A percentile compares a stretch with the other conserved stretches of the same genome.
These are phyloP conservation scores for Pogonocherus hispidulus DNA, from an alignment of 2,888 invertebrate genomes.

Conservation along the genomic window DNA sequence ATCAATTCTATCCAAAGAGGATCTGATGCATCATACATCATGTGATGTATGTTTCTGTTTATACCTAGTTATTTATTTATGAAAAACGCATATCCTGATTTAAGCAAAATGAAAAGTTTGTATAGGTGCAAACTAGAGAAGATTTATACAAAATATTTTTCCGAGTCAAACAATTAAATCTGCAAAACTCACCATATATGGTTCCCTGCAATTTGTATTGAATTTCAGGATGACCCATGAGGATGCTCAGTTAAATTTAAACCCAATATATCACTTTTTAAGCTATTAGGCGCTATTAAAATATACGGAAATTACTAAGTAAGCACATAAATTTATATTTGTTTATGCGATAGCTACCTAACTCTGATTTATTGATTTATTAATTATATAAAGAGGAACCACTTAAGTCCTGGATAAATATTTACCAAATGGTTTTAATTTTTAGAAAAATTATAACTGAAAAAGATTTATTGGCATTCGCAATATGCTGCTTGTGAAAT, in stretches of 20 bases:
- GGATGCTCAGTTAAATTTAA: neutral
- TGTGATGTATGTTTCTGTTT: too few species aligned
- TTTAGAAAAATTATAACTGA: slow-evolving; percentile 19
- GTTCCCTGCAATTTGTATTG: neutral
- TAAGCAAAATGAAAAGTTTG: too few species aligned
- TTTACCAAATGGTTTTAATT: neutral
- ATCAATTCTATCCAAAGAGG: too few species aligned
- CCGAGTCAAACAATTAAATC: too few species aligned
- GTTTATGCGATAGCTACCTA: neutral
- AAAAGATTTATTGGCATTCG: too few species aligned
- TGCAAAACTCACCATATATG: too few species aligned
- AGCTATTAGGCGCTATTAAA: slow-evolving; percentile 6
- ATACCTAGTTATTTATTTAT: too few species aligned
- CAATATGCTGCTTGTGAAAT: too few species aligned
- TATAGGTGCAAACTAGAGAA: too few species aligned
- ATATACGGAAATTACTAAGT: slow-evolving; percentile 5
- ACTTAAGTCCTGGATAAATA: slow-evolving; percentile 7
- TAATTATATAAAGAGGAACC: slow-evolving; percentile 1
- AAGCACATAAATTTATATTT: slow-evolving; percentile 16
- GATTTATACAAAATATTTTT: too few species aligned
- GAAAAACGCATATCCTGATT: too few species aligned
- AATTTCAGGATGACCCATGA: neutral
- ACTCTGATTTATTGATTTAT: neutral
- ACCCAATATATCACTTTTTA: neutral
- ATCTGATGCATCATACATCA: too few species aligned